Evolutionary conservation across 2,113 vertebrate species (phyloP).

Genomic region (Meriones unguiculatus): DNA sequence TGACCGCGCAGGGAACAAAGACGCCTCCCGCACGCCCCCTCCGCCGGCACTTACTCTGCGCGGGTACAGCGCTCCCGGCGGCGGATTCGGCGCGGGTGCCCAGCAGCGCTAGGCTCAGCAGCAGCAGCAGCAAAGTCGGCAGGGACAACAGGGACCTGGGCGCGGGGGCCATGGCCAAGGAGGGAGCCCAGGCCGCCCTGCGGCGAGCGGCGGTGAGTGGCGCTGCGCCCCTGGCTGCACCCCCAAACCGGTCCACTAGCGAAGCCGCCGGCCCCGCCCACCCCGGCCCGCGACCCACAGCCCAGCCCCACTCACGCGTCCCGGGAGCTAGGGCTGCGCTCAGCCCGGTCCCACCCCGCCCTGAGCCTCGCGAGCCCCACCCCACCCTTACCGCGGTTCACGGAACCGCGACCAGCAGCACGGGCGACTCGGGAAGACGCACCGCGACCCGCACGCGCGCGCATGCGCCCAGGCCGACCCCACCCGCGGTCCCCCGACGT

Average conservation of each 20-base stretch:
- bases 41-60: conserved; percentile 92
- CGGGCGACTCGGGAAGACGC: background rate
- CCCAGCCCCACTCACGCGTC: background rate
- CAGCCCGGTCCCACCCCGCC: background rate
- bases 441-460: background rate
- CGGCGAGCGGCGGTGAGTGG: background rate
- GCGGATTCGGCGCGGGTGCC: conserved; percentile 85
- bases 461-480: conserved; percentile 63
- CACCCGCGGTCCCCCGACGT: background rate
- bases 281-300: background rate
- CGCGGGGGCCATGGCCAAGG: conserved; percentile 79
- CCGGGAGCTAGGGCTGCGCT: background rate
- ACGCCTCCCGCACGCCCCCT: background rate
- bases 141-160: conserved; percentile 52
- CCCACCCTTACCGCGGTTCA: conserved; percentile 38
- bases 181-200: conserved; percentile 80
- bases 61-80: conserved; percentile 93
- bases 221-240: background rate
- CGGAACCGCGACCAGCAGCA: conserved; percentile 23
- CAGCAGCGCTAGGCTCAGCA: conserved; percentile 74
- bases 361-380: background rate
- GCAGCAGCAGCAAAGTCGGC: conserved; percentile 70
- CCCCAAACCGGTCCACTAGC: background rate
- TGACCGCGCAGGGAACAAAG: conserved; percentile 59
- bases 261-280: too few relatives aligned